Evolutionary conservation across 2,797 vertebrate genomes (phyloP).

Genomic region (Lacerta agilis): DNA sequence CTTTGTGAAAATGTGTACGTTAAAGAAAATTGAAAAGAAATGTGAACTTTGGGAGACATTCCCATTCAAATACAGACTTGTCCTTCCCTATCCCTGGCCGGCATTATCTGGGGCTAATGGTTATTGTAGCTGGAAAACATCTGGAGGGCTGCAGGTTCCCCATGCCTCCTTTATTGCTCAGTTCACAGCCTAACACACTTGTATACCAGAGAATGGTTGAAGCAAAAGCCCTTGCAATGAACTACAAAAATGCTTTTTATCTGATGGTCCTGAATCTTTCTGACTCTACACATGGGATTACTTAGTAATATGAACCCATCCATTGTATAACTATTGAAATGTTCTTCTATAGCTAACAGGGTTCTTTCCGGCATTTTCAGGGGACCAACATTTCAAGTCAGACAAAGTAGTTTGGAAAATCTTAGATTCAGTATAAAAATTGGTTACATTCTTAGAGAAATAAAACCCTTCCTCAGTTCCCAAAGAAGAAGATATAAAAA

Average conservation of each 20-base stretch:
- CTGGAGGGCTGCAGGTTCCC: too few species aligned
- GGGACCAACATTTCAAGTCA: slow-evolving; percentile 19
- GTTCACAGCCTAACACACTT: neutral
- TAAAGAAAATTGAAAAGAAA: too few species aligned
- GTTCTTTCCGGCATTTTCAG: slow-evolving; percentile 14
- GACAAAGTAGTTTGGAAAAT: slow-evolving; percentile 20
- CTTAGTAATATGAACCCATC: slow-evolving; percentile 1
- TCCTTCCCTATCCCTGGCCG: too few species aligned
- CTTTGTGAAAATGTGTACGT: too few species aligned
- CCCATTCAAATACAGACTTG: too few species aligned
- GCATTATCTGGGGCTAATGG: too few species aligned
- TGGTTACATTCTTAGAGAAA: slow-evolving; percentile 18
- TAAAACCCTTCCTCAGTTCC: slow-evolving; percentile 10
- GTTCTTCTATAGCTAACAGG: neutral
- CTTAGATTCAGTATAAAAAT: neutral
- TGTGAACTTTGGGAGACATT: too few species aligned
- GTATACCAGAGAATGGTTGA: neutral
- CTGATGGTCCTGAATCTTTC: neutral
- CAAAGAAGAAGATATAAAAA: slow-evolving; percentile 23
- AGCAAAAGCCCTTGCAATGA: slow-evolving; percentile 15
- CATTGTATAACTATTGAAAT: slow-evolving; percentile 15
- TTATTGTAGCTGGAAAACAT: too few species aligned
- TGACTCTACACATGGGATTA: neutral
- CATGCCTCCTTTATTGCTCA: neutral
- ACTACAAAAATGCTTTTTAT: neutral